Evolutionary conservation across 1,140 invertebrate genomes (phyloP).

Genomic region (Liolophura sinensis): DNA sequence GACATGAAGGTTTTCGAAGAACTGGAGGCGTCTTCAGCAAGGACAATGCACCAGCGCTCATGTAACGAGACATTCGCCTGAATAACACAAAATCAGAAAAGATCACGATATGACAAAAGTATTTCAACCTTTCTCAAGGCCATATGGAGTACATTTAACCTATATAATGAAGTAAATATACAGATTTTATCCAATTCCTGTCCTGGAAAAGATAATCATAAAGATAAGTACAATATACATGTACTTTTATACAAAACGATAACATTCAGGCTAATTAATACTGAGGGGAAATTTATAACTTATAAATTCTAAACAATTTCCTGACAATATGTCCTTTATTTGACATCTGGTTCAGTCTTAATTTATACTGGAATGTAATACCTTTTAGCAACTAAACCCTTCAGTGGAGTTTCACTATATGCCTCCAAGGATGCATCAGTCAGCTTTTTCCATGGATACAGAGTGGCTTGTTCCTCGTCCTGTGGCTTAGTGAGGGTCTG

Average conservation of each 20-base stretch:
- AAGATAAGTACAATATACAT: too few relatives aligned
- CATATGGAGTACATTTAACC: neutral
- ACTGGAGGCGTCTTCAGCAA: conserved; percentile 46
- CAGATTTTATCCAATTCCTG: too few relatives aligned
- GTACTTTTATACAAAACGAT: too few relatives aligned
- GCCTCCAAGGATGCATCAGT: neutral
- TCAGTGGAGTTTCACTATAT: neutral
- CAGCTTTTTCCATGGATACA: neutral
- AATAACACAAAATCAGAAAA: neutral
- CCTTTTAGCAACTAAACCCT: too few relatives aligned
- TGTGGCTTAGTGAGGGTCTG: neutral
- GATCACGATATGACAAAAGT: conserved; percentile 4
- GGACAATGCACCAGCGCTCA: conserved; percentile 33
- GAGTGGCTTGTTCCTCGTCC: neutral
- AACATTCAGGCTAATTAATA: too few relatives aligned
- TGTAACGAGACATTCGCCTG: neutral
- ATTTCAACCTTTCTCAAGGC: neutral
- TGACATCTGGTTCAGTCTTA: too few relatives aligned
- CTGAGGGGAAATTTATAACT: too few relatives aligned
- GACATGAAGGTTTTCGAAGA: conserved; percentile 25
- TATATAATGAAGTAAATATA: neutral
- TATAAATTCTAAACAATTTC: too few relatives aligned
- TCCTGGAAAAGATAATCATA: too few relatives aligned
- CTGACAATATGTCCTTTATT: too few relatives aligned
- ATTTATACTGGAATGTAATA: too few relatives aligned